phyloP scores from a whole-genome alignment of 2,888 invertebrate genomes.

The Temnothorax ravouxi region DNA sequence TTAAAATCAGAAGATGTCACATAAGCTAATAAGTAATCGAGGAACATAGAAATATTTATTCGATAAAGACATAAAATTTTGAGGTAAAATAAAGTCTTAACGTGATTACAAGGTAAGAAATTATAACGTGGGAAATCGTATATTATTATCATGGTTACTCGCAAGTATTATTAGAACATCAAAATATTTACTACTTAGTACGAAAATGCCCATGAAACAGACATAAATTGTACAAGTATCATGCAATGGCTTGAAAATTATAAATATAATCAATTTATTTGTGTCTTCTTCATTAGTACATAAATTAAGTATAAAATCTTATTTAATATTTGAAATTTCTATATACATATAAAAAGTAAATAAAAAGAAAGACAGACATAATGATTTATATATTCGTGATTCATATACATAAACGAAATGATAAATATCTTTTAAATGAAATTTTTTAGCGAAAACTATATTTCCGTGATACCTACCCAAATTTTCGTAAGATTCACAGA shows the following conservation, averaged over 20 bases:
- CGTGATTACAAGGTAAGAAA: neutral
- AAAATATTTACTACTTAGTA: slow-evolving; percentile 33
- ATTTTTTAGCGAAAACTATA: neutral
- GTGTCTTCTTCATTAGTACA: neutral
- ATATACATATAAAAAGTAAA: neutral
- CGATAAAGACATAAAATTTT: neutral
- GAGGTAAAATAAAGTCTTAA: neutral
- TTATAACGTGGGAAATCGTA: neutral
- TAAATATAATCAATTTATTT: neutral
- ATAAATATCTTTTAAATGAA: neutral
- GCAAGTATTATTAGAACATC: neutral
- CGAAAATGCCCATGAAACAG: slow-evolving; percentile 72
- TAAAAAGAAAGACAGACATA: neutral
- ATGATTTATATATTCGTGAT: neutral
- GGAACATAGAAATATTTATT: neutral
- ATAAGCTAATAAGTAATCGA: too few species aligned
- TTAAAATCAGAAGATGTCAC: slow-evolving; percentile 15
- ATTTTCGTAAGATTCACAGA: slow-evolving; percentile 91
- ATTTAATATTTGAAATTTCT: neutral
- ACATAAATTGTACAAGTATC: slow-evolving; percentile 66
- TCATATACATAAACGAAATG: too few species aligned
- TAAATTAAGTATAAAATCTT: neutral
- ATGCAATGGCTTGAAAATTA: slow-evolving; percentile 1
- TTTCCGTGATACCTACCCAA: slow-evolving; percentile 81
- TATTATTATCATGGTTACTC: neutral